Conservation (phyloP, 2,888 invertebrate species). For the Dendrolimus houi region DNA sequence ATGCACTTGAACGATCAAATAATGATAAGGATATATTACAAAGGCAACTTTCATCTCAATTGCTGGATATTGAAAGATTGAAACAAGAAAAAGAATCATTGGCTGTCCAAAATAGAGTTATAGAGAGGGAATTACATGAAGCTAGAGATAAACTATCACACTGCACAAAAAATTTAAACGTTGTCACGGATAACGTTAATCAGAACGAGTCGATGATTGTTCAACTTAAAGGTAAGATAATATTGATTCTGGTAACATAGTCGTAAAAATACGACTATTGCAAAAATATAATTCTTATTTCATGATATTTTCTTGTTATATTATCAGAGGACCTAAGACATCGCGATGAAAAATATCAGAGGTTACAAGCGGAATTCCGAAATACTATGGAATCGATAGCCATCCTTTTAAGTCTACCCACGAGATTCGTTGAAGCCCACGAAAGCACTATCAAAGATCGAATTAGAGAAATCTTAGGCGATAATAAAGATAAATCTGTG, state of each 20-base stretch:
- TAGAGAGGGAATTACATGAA: constrained; percentile 84
- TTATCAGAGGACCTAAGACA: constrained; percentile 79
- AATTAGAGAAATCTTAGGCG: constrained; percentile 84
- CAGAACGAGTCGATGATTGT: constrained; percentile 82
- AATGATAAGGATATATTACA: constrained; percentile 85
- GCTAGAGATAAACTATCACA: constrained; percentile 80
- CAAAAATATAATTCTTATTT: too few species aligned
- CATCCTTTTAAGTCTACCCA: constrained; percentile 81
- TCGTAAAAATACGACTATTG: too few species aligned
- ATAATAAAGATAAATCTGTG: constrained; percentile 85
- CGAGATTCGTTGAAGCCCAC: constrained; percentile 84
- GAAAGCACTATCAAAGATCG: constrained; percentile 88
- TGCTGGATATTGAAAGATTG: constrained; percentile 82
- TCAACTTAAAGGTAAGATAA: constrained; percentile 78
- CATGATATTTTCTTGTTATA: constrained; percentile 3
- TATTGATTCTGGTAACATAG: too few species aligned
- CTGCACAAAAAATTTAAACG: constrained; percentile 79
- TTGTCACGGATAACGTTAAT: constrained; percentile 81
- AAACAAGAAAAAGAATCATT: constrained; percentile 87
- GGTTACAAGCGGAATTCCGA: constrained; percentile 80
- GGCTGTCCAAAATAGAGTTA: constrained; percentile 82
- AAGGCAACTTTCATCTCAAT: constrained; percentile 82
- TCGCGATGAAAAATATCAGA: constrained; percentile 81
- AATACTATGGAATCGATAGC: constrained; percentile 84
- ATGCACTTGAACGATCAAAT: constrained; percentile 79